A percentile compares a stretch with the other conserved stretches of the same genome.
phyloP scores from a whole-genome alignment of 2,113 vertebrate species.

The Chloebia gouldiae region DNA sequence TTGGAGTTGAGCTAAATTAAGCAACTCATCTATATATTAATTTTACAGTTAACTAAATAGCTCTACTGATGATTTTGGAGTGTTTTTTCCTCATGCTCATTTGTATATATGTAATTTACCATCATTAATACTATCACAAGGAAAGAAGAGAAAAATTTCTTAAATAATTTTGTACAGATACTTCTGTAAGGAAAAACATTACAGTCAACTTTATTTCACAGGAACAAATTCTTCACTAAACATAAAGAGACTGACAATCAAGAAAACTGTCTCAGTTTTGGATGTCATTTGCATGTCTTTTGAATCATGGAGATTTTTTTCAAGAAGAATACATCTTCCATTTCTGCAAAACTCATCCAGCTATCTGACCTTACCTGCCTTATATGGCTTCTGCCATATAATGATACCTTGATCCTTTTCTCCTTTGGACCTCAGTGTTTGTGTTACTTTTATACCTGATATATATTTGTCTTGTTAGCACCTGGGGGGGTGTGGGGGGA shows the following conservation, averaged over 20 bases:
- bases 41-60: not conserved
- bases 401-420: not conserved
- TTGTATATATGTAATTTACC: not conserved
- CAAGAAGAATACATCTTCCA: not conserved
- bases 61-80: not conserved
- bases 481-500: accelerated
- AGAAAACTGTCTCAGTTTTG: not conserved
- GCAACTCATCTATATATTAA: not conserved
- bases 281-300: not conserved
- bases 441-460: not conserved
- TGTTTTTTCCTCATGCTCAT: not conserved
- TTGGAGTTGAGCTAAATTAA: not conserved
- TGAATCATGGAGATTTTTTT: not conserved
- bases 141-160: not conserved
- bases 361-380: not conserved
- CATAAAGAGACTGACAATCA: not conserved
- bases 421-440: not conserved
- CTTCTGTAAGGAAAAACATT: not conserved
- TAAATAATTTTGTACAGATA: not conserved
- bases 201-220: not conserved
- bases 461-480: not conserved
- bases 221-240: not conserved
- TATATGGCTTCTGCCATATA: not conserved
- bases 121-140: not conserved
- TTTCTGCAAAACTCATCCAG: not conserved